Evolutionary conservation across 2,113 vertebrate genomes (phyloP).

Genomic region (Apteryx mantelli): DNA sequence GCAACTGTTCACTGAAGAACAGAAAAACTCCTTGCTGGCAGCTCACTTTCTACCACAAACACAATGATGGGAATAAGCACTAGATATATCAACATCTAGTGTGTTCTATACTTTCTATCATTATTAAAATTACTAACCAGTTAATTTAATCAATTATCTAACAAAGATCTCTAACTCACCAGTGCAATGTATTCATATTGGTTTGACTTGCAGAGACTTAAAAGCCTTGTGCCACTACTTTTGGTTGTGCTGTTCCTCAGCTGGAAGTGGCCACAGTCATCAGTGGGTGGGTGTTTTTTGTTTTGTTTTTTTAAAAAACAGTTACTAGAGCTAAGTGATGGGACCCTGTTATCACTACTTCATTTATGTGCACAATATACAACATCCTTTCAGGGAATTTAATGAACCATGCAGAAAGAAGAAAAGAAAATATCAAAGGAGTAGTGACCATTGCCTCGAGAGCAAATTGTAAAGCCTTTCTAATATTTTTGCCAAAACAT

Average conservation of each 20-base stretch:
- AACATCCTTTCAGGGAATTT: constrained; percentile 38
- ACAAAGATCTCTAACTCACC: not conserved
- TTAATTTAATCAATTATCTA: not conserved
- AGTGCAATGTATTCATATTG: not conserved
- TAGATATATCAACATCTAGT: not conserved
- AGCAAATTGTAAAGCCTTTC: constrained; percentile 56
- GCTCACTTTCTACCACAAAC: not conserved
- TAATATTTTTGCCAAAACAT: constrained; percentile 6
- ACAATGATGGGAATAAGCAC: not conserved
- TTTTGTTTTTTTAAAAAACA: constrained; percentile 3
- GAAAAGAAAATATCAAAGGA: constrained; percentile 64
- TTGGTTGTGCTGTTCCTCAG: not conserved
- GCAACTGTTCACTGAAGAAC: not conserved
- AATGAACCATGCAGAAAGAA: constrained; percentile 59
- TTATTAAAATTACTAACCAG: not conserved
- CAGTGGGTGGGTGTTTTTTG: not conserved
- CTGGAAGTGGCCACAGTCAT: not conserved
- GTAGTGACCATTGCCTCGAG: constrained; percentile 41
- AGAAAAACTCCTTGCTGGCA: not conserved
- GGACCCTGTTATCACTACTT: constrained; percentile 11
- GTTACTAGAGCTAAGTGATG: constrained; percentile 28
- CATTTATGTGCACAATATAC: constrained; percentile 50
- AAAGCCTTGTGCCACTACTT: not conserved
- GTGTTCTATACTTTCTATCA: not conserved
- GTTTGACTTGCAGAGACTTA: not conserved